Conservation (phyloP, 2,797 vertebrate genomes). For the Clamator glandarius region DNA sequence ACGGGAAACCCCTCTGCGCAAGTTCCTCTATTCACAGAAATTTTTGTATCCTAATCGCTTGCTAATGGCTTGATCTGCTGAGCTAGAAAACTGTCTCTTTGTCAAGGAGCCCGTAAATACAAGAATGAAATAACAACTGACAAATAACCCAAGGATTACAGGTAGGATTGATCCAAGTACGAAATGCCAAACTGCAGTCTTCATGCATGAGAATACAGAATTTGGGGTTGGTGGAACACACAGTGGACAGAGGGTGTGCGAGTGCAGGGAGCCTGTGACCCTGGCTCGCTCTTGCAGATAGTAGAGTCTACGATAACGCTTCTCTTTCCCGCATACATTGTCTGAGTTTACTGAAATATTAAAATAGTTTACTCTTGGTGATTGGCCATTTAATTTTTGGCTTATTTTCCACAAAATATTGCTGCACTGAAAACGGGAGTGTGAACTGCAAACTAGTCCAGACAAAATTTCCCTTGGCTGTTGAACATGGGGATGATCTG, state of each 20-base stretch:
- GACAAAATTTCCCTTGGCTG: not conserved
- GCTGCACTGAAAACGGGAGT: not conserved
- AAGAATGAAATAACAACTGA: not conserved
- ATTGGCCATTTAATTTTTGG: not conserved
- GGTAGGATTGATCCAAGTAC: not conserved
- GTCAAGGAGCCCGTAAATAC: not conserved
- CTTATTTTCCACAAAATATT: not conserved
- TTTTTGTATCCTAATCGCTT: not conserved
- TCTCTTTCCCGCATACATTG: not conserved
- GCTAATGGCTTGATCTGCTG: not conserved
- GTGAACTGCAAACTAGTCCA: not conserved
- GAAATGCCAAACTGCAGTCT: not conserved
- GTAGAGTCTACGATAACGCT: fast-evolving
- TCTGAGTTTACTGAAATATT: not conserved
- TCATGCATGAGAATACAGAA: fast-evolving
- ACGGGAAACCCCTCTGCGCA: fast-evolving
- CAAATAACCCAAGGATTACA: not conserved
- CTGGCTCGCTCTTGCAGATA: fast-evolving
- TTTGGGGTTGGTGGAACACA: not conserved
- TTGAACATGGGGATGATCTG: not conserved
- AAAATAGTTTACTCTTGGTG: not conserved
- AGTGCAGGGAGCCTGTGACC: not conserved
- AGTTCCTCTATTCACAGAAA: not conserved
- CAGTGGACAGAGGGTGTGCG: not conserved
- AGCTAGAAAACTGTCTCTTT: not conserved